Base-by-base conservation (phyloP, 2,797 vertebrate species). In the Sternarchorhynchus goeldii region DNA sequence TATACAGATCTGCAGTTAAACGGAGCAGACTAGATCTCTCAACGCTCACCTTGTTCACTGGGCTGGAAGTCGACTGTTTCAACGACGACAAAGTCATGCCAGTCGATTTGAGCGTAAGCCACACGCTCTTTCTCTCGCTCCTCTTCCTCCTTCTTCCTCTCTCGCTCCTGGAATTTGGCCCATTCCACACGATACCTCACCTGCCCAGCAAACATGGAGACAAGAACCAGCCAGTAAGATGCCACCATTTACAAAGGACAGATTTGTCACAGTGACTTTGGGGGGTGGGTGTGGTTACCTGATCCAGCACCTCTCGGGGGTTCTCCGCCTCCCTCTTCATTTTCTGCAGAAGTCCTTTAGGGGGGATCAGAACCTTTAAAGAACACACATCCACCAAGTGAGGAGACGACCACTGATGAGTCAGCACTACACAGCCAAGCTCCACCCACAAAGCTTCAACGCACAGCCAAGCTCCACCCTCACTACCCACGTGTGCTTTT, bases 21-120 rank as follows among this genome's bases (percentile, higher is more conserved):
- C 6, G 8, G 2, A 3, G 2, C 21, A 16, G n/a, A 5, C 59
- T 50, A 6, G 20, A 58, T 65, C n/a, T 45, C 1, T 6, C 5
- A 0, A 34, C 20, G 68, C 68, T 68, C 83, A 98, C 98, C 98
- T 93, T 99, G 97, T 79, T 99, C 98, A 0, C 90, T 96, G 80
- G 98, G 98, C 85, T 99, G 98, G 86, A 99, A 99, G 88, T 99
- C 98, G 65, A 99, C 97, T 0, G 97, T 99, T 88, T 99, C 98
- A 55, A 99, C 98, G 2, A 99, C 97, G 3, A 99, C 98, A 84
- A 99, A 99, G 87, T 99, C 98, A 34, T 99, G 98, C 98, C 97
- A 99, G 85, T 99, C 98, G 0, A 99, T 99, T 87, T 99, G 98
- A 50, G 98, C 98, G 53, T 99, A 99, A 6, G 98, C 96, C 41